Evolutionary conservation across 37 sponge, comb jelly and placozoan species (phyloP).

Genomic region (Aphrocallistes beatrix): DNA sequence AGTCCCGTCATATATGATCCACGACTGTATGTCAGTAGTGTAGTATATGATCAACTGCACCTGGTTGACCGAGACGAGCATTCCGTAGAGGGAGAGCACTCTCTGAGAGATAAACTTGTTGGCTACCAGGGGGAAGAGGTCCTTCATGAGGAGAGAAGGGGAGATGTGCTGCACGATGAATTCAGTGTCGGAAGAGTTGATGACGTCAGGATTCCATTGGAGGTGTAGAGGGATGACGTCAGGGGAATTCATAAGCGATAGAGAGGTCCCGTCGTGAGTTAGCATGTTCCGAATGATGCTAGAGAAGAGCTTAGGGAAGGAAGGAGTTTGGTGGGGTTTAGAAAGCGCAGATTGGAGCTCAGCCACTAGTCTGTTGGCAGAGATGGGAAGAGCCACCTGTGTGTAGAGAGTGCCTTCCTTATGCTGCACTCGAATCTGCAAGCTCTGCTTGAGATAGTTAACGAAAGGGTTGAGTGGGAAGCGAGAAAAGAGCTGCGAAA

Average conservation of each 20-base stretch:
- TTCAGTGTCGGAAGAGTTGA: background rate
- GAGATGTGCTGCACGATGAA: background rate
- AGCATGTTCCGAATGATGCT: background rate
- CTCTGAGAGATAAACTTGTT: background rate
- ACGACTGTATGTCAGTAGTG: background rate
- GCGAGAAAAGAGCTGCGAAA: background rate
- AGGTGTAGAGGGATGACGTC: background rate
- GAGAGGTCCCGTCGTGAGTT: background rate
- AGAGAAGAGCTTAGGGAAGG: background rate
- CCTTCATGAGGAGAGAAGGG: background rate
- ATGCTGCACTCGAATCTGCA: background rate
- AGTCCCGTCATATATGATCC: background rate
- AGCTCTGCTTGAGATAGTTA: background rate
- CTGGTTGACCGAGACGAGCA: background rate
- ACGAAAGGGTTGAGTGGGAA: background rate
- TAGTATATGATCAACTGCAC: background rate
- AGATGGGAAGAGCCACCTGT: background rate
- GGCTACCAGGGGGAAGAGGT: background rate
- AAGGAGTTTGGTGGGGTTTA: background rate
- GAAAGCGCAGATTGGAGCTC: background rate
- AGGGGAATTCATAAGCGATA: background rate
- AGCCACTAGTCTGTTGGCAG: background rate
- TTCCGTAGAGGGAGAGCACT: background rate
- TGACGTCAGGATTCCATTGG: background rate
- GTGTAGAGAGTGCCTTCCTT: background rate